Percentiles rank a stretch among this genome's conserved stretches.
Evolutionary conservation across 2,888 invertebrate species (phyloP).

Genomic region (Meteorus cinctellus): DNA sequence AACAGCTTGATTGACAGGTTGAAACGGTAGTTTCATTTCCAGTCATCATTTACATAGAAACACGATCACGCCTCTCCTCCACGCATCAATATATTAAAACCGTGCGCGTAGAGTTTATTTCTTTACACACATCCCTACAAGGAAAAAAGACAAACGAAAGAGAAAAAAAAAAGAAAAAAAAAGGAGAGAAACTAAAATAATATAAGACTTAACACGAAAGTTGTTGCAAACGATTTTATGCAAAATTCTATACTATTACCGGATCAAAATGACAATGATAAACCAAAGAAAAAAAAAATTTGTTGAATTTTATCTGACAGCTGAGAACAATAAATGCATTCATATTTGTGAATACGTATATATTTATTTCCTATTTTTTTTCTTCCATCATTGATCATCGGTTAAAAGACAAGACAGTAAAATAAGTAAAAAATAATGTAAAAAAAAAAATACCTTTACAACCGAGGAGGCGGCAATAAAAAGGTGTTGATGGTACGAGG

Average conservation of each 20-base stretch:
- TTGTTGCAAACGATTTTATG: not conserved
- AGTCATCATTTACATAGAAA: conserved; percentile 53
- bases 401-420: conserved; percentile 11
- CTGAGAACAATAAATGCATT: not conserved
- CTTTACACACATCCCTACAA: not conserved
- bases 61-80: conserved; percentile 37
- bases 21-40: conserved; percentile 55
- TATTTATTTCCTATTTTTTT: not conserved
- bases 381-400: conserved; percentile 31
- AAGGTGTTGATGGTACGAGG: conserved; percentile 54
- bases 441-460: conserved; percentile 50
- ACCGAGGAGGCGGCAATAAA: conserved; percentile 54
- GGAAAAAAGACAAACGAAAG: not conserved
- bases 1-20: conserved; percentile 54
- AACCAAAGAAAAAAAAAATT: not conserved
- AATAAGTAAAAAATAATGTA: not conserved
- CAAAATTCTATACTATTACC: not conserved
- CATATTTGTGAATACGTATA: not conserved
- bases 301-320: not conserved
- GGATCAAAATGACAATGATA: not conserved
- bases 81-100: conserved; percentile 18
- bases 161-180: not conserved
- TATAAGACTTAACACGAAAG: not conserved
- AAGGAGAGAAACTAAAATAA: not conserved
- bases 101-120: not conserved